Evolutionary conservation across 1,140 invertebrate genomes (phyloP), one percentile per base, ranked within the genome.

Genomic region (Penaeus japonicus): DNA sequence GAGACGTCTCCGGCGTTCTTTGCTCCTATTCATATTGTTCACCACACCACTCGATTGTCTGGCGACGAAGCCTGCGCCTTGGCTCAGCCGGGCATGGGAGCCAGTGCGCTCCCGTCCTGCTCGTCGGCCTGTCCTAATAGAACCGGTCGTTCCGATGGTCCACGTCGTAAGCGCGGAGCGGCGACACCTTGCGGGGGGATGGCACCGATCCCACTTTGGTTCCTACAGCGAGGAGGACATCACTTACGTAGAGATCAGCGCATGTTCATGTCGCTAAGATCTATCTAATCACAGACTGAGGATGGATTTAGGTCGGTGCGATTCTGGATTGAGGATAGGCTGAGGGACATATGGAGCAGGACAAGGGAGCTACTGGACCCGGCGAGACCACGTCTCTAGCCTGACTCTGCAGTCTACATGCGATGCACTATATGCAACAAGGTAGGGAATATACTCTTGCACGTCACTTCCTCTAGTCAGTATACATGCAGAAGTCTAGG

Each of bases 131-230:
- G 57, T 35, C 73, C 54, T 59, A 85, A 78, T 85, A 85, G 35
- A 59, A 85, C 32, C 84, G 77, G 54, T 57, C 27, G 84, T 15
- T 47, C 47, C 47, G 47, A 4, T 62, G 73, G 73, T 85, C 84
- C 62, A 85, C 53, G 75, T 85, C 84, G 78, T 85, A 85, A 20
- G 84, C 84, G 32, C 84, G 73, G 12, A 85, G 84, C 55, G 84
- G 84, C 47, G 84, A 85, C 20, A 79, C 84, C 75, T 85, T 85
- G 84, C 75, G 54, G 24, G 84, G 75, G 73, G 84, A 22, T 32
- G 70, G 84, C 84, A 79, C 24, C 24, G 73, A 78, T 59, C 73
- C 84, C 84, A 85, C 73, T 78, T 85, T 85, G 84, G 84, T 79
- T 78, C 84, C 84, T 85, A 59, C 20, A 53, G 54, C 54, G 78